These are phyloP conservation scores for Zalophus californianus DNA, from an alignment of 2,797 vertebrate species.

Conservation along the genomic window DNA sequence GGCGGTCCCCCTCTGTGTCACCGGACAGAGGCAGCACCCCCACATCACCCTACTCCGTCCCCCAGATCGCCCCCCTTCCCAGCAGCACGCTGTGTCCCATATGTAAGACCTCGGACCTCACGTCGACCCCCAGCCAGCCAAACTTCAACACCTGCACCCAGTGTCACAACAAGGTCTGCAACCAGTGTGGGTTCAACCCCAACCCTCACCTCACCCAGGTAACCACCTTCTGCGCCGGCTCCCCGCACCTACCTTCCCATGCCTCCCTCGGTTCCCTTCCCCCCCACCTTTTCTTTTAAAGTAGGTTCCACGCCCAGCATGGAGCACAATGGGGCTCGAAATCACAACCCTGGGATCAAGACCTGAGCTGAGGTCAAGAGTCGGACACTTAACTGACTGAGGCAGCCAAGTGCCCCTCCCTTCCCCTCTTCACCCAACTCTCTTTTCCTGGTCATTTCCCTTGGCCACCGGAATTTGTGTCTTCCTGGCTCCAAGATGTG, in stretches of 20 bases:
- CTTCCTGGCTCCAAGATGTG: neutral
- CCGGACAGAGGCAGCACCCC: conserved; percentile 95
- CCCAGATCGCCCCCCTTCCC: conserved; percentile 99
- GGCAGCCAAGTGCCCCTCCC: neutral
- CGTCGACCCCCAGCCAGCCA: conserved; percentile 92
- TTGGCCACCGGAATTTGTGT: neutral
- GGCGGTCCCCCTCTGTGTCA: conserved; percentile 93
- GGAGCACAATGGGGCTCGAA: neutral
- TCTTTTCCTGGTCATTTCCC: neutral
- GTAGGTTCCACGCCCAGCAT: neutral
- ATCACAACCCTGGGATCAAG: neutral
- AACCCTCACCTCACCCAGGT: conserved; percentile 99
- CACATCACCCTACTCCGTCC: conserved; percentile 97
- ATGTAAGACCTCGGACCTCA: conserved; percentile 98
- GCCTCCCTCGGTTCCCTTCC: neutral
- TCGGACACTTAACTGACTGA: neutral
- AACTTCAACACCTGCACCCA: conserved; percentile 97
- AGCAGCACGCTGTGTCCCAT: conserved; percentile 99
- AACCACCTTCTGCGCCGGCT: conserved; percentile 71
- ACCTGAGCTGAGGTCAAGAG: neutral
- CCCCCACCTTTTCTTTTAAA: neutral
- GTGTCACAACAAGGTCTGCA: conserved; percentile 97
- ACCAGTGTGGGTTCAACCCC: conserved; percentile 99
- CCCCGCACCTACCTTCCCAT: too few species aligned
- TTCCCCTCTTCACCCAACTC: neutral